Conservation (phyloP, 2,113 vertebrate genomes). For the Kryptolebias marmoratus region DNA sequence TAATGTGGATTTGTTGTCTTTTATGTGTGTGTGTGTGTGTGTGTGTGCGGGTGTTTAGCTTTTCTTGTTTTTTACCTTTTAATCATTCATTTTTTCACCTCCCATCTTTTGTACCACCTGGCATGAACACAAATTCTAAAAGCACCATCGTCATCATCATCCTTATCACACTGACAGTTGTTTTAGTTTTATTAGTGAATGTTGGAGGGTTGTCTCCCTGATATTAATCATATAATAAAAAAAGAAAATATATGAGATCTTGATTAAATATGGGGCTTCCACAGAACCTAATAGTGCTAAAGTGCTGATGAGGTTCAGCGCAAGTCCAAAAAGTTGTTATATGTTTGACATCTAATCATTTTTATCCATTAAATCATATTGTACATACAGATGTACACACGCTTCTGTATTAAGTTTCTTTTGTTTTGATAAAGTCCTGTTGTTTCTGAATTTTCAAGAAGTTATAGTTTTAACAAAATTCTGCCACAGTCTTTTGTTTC, state of each 20-base stretch:
- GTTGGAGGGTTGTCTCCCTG: background rate
- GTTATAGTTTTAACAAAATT: no score
- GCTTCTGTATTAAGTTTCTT: no score
- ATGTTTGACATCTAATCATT: background rate
- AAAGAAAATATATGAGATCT: conserved; percentile 19
- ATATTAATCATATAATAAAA: conserved; percentile 32
- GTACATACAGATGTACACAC: no score
- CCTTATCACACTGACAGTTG: conserved; percentile 3
- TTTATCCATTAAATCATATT: no score
- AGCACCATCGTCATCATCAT: conserved; percentile 10
- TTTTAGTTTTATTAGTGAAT: conserved; percentile 35
- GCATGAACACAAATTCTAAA: conserved; percentile 10
- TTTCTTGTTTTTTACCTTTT: background rate
- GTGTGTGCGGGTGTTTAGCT: background rate
- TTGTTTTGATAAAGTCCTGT: no score
- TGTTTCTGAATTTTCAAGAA: no score
- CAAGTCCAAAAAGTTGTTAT: background rate
- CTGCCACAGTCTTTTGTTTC: no score
- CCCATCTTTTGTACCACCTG: conserved; percentile 1
- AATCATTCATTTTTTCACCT: background rate
- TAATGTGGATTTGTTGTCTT: background rate
- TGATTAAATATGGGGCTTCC: background rate
- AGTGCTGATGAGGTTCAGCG: background rate
- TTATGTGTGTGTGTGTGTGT: background rate
- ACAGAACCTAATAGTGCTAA: conserved; percentile 7